Percentiles rank a stretch among this genome's conserved stretches.
Conservation (phyloP, 2,888 invertebrate species). For the Dasysyrphus tricinctus region DNA sequence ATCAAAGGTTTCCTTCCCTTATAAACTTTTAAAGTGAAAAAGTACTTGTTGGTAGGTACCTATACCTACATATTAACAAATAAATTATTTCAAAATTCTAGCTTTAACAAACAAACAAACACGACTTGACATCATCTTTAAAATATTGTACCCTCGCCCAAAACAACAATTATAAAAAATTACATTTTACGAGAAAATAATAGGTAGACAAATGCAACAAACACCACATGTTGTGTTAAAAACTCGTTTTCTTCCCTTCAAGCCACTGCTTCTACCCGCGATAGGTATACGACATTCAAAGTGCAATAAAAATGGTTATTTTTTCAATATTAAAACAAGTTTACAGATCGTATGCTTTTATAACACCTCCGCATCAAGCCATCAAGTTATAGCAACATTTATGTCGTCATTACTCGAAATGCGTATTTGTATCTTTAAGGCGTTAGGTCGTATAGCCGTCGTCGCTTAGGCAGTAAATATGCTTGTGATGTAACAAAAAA, state of each 20-base stretch:
- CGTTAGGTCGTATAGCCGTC: not conserved
- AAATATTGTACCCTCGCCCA: not conserved
- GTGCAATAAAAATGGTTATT: slow-evolving; percentile 1
- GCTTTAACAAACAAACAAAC: not conserved
- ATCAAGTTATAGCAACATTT: slow-evolving; percentile 40
- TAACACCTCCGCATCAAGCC: slow-evolving; percentile 34
- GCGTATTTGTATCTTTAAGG: slow-evolving; percentile 25
- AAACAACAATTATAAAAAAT: not conserved
- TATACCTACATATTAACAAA: too few species aligned
- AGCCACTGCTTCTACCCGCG: not conserved
- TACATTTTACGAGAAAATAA: not conserved
- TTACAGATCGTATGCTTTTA: slow-evolving; percentile 30
- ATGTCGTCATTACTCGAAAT: slow-evolving; percentile 31
- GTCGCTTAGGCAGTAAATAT: not conserved
- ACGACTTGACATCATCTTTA: not conserved
- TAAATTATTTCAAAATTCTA: not conserved
- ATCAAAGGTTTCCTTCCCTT: too few species aligned
- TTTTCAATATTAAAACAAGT: slow-evolving; percentile 8
- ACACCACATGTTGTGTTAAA: slow-evolving; percentile 18
- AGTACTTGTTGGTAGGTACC: too few species aligned
- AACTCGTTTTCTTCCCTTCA: slow-evolving; percentile 12
- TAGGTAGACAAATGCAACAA: slow-evolving; percentile 7
- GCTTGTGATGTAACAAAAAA: not conserved
- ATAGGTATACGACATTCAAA: not conserved
- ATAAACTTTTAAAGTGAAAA: too few species aligned